Evolutionary conservation across 2,888 invertebrate genomes (phyloP).

Genomic region (Pachliopta kotzebuea): DNA sequence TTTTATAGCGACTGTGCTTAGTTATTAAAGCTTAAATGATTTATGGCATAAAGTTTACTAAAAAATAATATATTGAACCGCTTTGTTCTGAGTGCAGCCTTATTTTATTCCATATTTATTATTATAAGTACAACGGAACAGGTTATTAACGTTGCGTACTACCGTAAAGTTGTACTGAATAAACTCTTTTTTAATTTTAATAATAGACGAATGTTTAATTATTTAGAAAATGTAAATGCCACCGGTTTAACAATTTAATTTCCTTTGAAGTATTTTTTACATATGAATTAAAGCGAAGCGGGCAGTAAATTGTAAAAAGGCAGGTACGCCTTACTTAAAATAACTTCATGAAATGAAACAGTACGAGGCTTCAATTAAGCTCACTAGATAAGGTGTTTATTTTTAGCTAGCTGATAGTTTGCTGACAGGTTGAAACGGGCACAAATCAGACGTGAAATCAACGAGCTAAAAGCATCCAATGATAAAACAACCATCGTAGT

Average conservation of each 20-base stretch:
- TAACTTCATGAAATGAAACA: slow-evolving; percentile 22
- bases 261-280: neutral
- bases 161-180: neutral
- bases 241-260: neutral
- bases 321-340: slow-evolving; percentile 3
- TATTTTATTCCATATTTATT: slow-evolving; percentile 15
- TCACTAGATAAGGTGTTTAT: slow-evolving; percentile 50
- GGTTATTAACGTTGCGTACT: neutral
- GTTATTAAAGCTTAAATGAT: slow-evolving; percentile 13
- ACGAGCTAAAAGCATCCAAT: slow-evolving; percentile 68
- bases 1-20: neutral
- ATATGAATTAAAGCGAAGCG: neutral
- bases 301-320: neutral
- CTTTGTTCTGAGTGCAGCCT: slow-evolving; percentile 9
- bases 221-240: neutral
- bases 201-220: neutral
- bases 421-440: slow-evolving; percentile 38
- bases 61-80: slow-evolving; percentile 7
- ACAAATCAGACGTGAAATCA: slow-evolving; percentile 50
- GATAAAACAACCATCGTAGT: slow-evolving; percentile 57
- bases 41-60: slow-evolving; percentile 15
- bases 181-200: neutral
- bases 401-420: slow-evolving; percentile 43
- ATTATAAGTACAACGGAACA: slow-evolving; percentile 1
- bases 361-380: slow-evolving; percentile 30